Percentiles rank a stretch among this genome's conserved stretches.
Conservation (phyloP, 2,797 vertebrate species). For the Centroberyx gerrardi region DNA sequence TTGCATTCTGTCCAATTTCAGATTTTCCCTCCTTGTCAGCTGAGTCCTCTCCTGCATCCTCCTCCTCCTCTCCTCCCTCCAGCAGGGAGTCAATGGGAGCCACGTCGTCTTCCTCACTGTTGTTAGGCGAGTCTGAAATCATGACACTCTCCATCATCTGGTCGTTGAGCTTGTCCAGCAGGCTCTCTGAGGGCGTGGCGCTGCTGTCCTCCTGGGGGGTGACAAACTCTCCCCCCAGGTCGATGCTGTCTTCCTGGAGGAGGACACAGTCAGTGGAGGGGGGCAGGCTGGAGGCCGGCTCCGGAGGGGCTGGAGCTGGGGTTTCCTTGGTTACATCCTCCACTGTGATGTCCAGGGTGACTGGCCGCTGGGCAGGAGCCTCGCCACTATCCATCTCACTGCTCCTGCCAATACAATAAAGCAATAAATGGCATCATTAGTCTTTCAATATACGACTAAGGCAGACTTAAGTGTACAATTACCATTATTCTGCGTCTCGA, state of each 20-base stretch:
- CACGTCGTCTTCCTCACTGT: slow-evolving; percentile 94
- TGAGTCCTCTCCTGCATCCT: neutral
- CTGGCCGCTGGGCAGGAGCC: slow-evolving; percentile 79
- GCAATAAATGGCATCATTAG: neutral
- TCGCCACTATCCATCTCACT: slow-evolving; percentile 82
- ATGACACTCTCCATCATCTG: slow-evolving; percentile 99
- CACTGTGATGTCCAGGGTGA: slow-evolving; percentile 80
- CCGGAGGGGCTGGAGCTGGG: slow-evolving; percentile 18
- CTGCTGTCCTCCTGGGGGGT: slow-evolving; percentile 89
- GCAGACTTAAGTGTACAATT: too few species aligned
- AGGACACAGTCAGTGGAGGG: slow-evolving; percentile 74
- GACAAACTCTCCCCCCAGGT: slow-evolving; percentile 89
- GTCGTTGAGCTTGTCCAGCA: slow-evolving; percentile 93
- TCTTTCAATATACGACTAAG: neutral
- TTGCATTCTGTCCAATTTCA: slow-evolving; percentile 67
- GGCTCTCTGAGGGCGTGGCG: slow-evolving; percentile 85
- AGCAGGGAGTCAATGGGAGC: slow-evolving; percentile 90
- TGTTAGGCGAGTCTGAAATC: slow-evolving; percentile 96
- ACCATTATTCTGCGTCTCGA: too few species aligned
- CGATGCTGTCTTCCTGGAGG: slow-evolving; percentile 92
- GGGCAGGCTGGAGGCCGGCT: slow-evolving; percentile 32
- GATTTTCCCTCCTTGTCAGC: slow-evolving; percentile 23
- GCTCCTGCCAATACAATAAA: slow-evolving; percentile 38
- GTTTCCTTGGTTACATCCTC: slow-evolving; percentile 63
- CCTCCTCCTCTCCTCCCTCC: slow-evolving; percentile 72